phyloP scores from a whole-genome alignment of 92 coral and sea anemone genomes.

The Palythoa grandiflora region DNA sequence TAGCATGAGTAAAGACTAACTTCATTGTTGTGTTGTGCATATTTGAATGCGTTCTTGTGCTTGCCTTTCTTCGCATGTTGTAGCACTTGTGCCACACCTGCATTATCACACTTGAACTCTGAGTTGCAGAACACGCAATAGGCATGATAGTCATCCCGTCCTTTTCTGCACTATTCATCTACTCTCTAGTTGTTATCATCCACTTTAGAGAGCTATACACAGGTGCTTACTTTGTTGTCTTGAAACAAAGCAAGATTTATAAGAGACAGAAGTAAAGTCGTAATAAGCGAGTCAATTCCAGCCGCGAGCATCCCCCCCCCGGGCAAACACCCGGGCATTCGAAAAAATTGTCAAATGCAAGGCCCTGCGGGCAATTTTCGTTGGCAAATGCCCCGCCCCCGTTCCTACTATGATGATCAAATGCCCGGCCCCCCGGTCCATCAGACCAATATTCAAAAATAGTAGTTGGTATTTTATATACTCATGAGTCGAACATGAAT shows the following conservation, averaged over 20 bases:
- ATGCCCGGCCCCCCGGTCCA: too few relatives aligned
- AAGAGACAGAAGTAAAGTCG: slow-evolving; percentile 12
- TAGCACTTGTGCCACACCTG: slow-evolving; percentile 57
- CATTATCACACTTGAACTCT: slow-evolving; percentile 63
- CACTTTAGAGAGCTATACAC: slow-evolving; percentile 53
- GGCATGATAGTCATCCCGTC: slow-evolving; percentile 67
- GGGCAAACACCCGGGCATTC: too few relatives aligned
- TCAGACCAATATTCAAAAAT: too few relatives aligned
- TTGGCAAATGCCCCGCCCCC: too few relatives aligned
- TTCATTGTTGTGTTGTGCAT: slow-evolving; percentile 41
- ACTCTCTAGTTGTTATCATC: slow-evolving; percentile 62
- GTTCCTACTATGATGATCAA: too few relatives aligned
- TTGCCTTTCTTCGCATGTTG: slow-evolving; percentile 46
- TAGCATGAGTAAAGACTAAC: slow-evolving; percentile 45
- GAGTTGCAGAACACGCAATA: slow-evolving; percentile 65
- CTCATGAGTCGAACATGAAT: too few relatives aligned
- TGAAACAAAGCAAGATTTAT: slow-evolving; percentile 19
- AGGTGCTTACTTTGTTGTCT: slow-evolving; percentile 20
- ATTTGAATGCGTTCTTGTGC: slow-evolving; percentile 41
- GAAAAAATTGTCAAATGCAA: too few relatives aligned
- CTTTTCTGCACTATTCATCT: slow-evolving; percentile 55
- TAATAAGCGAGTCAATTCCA: too few relatives aligned
- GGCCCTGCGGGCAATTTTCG: too few relatives aligned
- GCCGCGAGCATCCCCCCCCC: too few relatives aligned
- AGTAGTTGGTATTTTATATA: too few relatives aligned